Evolutionary conservation across 2,888 invertebrate genomes (phyloP).

Genomic region (Scaptodrosophila latifasciaeformis): DNA sequence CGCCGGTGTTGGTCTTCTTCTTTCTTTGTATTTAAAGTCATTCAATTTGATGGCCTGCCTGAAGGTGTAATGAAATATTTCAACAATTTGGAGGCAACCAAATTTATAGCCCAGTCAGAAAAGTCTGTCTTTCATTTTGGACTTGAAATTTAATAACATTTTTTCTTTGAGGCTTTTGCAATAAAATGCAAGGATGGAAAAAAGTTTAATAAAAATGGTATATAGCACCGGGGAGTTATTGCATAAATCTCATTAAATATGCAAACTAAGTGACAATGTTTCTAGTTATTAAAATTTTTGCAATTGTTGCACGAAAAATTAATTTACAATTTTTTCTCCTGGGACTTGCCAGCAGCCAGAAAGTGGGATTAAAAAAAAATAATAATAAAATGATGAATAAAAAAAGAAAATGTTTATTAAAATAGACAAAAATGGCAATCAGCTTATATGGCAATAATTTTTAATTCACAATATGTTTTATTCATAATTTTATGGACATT

Average conservation of each 20-base stretch:
- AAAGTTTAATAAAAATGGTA: too few relatives aligned
- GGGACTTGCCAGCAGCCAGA: slow-evolving; percentile 23
- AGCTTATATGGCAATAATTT: slow-evolving; percentile 27
- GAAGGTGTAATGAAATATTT: neutral
- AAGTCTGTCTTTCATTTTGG: neutral
- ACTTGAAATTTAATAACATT: neutral
- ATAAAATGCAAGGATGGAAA: neutral
- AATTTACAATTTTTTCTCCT: slow-evolving; percentile 31
- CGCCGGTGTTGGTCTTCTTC: too few relatives aligned
- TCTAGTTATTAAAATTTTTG: slow-evolving; percentile 32
- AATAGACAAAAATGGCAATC: slow-evolving; percentile 24
- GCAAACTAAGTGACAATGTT: slow-evolving; percentile 34
- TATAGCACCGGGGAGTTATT: neutral
- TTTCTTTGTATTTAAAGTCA: too few relatives aligned
- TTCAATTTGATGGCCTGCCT: neutral
- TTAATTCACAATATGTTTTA: slow-evolving; percentile 20
- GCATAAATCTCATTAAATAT: slow-evolving; percentile 26
- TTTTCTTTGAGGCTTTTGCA: neutral
- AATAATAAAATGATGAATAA: too few relatives aligned
- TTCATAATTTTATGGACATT: slow-evolving; percentile 22
- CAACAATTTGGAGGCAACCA: neutral
- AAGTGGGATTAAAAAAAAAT: neutral
- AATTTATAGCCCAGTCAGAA: too few relatives aligned
- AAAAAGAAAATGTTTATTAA: neutral
- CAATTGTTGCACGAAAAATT: slow-evolving; percentile 34